Base-by-base conservation (phyloP, 35 echinoderm and acorn worm genomes). In the Apostichopus parvimensis region DNA sequence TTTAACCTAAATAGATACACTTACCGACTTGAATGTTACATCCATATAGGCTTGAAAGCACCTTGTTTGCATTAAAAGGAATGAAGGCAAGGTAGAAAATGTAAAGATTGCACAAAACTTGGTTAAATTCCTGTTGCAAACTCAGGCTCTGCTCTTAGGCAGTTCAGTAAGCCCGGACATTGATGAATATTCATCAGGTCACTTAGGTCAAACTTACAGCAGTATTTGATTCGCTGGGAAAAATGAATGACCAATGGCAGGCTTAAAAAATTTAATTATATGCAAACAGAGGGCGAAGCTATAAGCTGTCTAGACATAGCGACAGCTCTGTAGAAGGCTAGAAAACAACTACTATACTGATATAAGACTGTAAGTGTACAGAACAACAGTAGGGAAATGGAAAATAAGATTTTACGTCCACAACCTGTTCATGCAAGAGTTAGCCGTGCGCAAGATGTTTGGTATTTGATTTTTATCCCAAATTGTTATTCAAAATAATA, bases 41-140 rank as follows among this genome's bases (percentile, higher is more conserved):
- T 84, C 81, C 81, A 84, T 59, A 58, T 59, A 84, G 53, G 81
- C 81, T n/a, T 84, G 81, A 84, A 84, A 84, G 81, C 81, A 84
- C 81, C 81, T 84, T 84, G 56, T 84, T 84, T 84, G 81, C 81
- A 84, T 56, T 84, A 58, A 84, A 84, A 84, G 81, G 81, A 84
- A 84, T 54, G 53, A 58, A 84, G 81, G 81, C 81, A 84, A 84
- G 81, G 81, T 84, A 84, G 81, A 84, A 84, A 84, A 84, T 23
- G 56, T 84, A 84, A 58, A 84, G 81, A 84, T 84, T 84, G 81
- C 81, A 84, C 81, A n/a, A 84, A 84, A 58, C 81, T 58, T 84
- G 81, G 81, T 59, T 84, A 84, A 84, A 58, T 84, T 84, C 57
- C 81, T 59, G 8, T 17, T 54, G 81, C 20, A 84, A 84, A 84